These are phyloP conservation scores for Meandrina meandrites DNA, from an alignment of 92 coral and sea anemone genomes.

Conservation along the genomic window DNA sequence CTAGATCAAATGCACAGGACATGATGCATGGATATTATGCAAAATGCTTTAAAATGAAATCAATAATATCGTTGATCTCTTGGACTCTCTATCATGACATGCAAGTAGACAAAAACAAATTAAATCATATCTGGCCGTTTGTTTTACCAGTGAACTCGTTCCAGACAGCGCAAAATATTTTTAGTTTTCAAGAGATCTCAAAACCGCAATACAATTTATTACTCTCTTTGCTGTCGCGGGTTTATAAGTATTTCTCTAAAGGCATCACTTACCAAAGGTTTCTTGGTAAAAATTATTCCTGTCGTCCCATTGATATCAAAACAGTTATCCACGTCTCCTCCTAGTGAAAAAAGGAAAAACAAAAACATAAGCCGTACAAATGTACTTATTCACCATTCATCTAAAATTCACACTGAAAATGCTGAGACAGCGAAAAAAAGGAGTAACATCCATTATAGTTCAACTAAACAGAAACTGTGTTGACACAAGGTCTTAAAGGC, in stretches of 20 bases:
- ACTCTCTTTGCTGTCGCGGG: no score
- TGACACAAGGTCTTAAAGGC: no score
- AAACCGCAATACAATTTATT: no score
- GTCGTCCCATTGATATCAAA: conserved; percentile 60
- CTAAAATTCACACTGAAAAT: no score
- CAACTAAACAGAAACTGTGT: background rate
- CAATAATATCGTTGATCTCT: no score
- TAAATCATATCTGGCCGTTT: background rate
- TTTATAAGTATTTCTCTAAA: no score
- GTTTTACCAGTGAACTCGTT: background rate
- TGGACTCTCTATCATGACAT: background rate
- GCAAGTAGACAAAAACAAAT: background rate
- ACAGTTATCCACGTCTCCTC: conserved; percentile 65
- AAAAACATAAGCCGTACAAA: background rate
- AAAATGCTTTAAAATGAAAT: background rate
- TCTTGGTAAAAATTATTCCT: conserved; percentile 73
- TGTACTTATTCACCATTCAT: background rate
- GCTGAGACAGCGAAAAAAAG: background rate
- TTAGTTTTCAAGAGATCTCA: no score
- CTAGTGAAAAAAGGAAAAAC: conserved; percentile 38
- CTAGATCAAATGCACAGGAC: conserved; percentile 31
- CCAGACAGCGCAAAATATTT: no score
- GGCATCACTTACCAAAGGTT: conserved; percentile 63
- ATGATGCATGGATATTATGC: background rate
- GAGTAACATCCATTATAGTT: background rate